Percentiles rank a stretch among this genome's conserved stretches.
Evolutionary conservation across 2,113 vertebrate genomes (phyloP).

Genomic region (Rhinogobius similis): DNA sequence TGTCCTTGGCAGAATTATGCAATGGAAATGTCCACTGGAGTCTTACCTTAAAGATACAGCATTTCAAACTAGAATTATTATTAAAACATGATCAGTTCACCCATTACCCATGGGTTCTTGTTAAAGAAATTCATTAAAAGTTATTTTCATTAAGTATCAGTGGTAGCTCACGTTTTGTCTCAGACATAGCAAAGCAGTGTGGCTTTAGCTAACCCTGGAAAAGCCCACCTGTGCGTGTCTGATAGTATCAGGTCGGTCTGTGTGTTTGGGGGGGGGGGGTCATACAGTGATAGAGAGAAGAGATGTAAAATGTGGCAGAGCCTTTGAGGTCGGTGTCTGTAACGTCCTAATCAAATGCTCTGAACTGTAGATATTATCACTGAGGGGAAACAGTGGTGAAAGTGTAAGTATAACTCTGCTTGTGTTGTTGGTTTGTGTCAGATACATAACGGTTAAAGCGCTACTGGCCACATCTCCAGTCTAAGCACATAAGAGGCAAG

Average conservation of each 20-base stretch:
- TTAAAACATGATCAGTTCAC: no score
- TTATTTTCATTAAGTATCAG: slow-evolving; percentile 32
- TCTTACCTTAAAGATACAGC: background rate
- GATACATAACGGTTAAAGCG: slow-evolving; percentile 73
- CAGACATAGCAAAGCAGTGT: slow-evolving; percentile 85
- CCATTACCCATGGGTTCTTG: background rate
- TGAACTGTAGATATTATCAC: slow-evolving; percentile 80
- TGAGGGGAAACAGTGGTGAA: slow-evolving; percentile 71
- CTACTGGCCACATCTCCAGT: slow-evolving; percentile 76
- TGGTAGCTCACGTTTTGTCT: slow-evolving; percentile 74
- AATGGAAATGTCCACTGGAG: slow-evolving; percentile 3
- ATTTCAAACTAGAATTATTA: background rate
- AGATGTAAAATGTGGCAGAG: slow-evolving; percentile 42
- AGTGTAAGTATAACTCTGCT: slow-evolving; percentile 66
- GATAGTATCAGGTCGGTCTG: slow-evolving; percentile 55
- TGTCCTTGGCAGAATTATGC: slow-evolving; percentile 40
- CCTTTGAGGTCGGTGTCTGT: slow-evolving; percentile 61
- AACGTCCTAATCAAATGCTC: slow-evolving; percentile 76
- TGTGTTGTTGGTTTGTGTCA: slow-evolving; percentile 75
- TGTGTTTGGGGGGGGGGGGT: slow-evolving; percentile 7
- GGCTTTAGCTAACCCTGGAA: slow-evolving; percentile 50
- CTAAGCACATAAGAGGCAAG: slow-evolving; percentile 65
- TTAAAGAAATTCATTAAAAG: background rate
- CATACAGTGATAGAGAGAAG: slow-evolving; percentile 48
- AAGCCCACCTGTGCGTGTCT: slow-evolving; percentile 57